phyloP scores from a whole-genome alignment of 2,797 vertebrate genomes.

The Myotis daubentonii region DNA sequence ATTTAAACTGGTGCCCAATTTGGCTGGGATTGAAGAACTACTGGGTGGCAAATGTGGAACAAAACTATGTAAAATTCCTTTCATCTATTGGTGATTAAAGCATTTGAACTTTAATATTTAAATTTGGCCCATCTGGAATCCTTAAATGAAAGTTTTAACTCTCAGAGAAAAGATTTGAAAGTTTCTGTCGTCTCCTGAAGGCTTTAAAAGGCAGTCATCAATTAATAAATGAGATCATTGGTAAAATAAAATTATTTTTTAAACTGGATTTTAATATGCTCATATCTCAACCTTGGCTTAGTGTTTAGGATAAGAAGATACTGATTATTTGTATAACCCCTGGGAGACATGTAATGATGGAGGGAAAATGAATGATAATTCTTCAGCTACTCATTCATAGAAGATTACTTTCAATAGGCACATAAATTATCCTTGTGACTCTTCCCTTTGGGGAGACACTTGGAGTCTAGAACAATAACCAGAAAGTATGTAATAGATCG shows the following conservation, averaged over 20 bases:
- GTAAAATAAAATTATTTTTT: slow-evolving; percentile 71
- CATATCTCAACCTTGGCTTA: slow-evolving; percentile 55
- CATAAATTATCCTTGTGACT: slow-evolving; percentile 46
- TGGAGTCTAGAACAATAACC: background rate
- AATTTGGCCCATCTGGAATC: slow-evolving; percentile 68
- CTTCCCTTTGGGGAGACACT: slow-evolving; percentile 56
- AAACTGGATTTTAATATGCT: slow-evolving; percentile 59
- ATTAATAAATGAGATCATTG: slow-evolving; percentile 75
- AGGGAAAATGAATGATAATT: slow-evolving; percentile 27
- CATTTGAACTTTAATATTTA: slow-evolving; percentile 58
- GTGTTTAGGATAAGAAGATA: slow-evolving; percentile 15
- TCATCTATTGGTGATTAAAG: slow-evolving; percentile 49
- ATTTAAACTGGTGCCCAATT: slow-evolving; percentile 75
- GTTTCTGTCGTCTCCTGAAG: slow-evolving; percentile 61
- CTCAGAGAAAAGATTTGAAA: slow-evolving; percentile 62
- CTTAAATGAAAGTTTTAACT: slow-evolving; percentile 66
- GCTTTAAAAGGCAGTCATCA: slow-evolving; percentile 69
- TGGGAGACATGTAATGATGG: slow-evolving; percentile 47
- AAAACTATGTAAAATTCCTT: slow-evolving; percentile 67
- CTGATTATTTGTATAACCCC: slow-evolving; percentile 52
- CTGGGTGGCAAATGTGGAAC: slow-evolving; percentile 65
- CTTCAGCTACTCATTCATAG: slow-evolving; percentile 63
- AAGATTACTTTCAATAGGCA: slow-evolving; percentile 63
- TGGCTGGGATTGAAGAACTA: slow-evolving; percentile 68
- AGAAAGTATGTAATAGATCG: background rate